Conservation (phyloP, 1,140 invertebrate species). For the Eupristina koningsbergeri region DNA sequence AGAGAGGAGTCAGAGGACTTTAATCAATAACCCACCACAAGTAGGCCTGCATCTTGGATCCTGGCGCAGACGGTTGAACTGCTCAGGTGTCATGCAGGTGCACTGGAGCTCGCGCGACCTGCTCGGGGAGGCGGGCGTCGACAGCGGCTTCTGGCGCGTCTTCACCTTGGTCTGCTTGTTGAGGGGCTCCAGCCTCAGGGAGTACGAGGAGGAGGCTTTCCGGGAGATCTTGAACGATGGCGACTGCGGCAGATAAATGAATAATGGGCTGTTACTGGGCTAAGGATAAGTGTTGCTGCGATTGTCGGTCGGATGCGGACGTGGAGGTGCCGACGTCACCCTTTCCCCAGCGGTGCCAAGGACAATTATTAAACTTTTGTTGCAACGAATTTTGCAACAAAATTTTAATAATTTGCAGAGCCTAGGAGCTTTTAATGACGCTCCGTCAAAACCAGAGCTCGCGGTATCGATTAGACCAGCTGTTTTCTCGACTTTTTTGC, state of each 20-base stretch:
- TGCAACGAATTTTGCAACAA: too few relatives aligned
- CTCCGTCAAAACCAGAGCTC: too few relatives aligned
- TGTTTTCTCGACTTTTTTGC: too few relatives aligned
- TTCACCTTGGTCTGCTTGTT: slow-evolving; percentile 86
- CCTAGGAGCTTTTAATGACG: too few relatives aligned
- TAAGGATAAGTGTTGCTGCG: too few relatives aligned
- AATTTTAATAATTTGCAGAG: too few relatives aligned
- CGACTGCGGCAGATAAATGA: slow-evolving; percentile 82
- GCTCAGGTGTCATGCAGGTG: slow-evolving; percentile 95
- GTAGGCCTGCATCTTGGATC: slow-evolving; percentile 86
- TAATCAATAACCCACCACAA: slow-evolving; percentile 57
- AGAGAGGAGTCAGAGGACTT: not conserved
- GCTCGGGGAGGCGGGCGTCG: slow-evolving; percentile 94
- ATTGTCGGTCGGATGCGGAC: too few relatives aligned
- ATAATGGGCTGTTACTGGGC: not conserved
- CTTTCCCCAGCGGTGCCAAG: too few relatives aligned
- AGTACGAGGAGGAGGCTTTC: slow-evolving; percentile 96
- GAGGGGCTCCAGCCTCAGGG: slow-evolving; percentile 91
- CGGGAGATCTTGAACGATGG: slow-evolving; percentile 97
- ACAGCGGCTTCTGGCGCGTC: slow-evolving; percentile 88
- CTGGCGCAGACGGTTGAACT: slow-evolving; percentile 87
- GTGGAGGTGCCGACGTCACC: too few relatives aligned
- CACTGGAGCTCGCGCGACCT: slow-evolving; percentile 88
- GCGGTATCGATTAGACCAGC: too few relatives aligned
- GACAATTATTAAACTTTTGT: too few relatives aligned